Evolutionary conservation across 2,113 vertebrate genomes (phyloP).

Genomic region (Typhlomys cinereus): DNA sequence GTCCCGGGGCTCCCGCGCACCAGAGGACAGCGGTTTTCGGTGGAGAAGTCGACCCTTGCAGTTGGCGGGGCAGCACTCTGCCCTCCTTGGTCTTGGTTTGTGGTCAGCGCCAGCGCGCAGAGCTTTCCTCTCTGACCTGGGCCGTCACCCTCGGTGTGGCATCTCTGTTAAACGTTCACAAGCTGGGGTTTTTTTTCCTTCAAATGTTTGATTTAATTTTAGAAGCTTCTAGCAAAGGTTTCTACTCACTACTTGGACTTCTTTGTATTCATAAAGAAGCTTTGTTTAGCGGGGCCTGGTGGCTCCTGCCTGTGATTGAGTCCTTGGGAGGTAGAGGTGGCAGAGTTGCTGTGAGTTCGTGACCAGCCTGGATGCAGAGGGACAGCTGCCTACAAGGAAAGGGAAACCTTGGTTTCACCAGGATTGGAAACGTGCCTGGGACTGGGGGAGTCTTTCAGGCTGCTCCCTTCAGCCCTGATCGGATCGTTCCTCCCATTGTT

Average conservation of each 20-base stretch:
- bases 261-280: not conserved
- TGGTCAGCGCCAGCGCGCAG: not conserved
- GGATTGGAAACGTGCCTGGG: not conserved
- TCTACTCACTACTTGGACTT: not conserved
- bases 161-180: not conserved
- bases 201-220: not conserved
- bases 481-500: too few species aligned
- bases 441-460: not conserved
- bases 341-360: not conserved
- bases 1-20: not conserved
- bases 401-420: not conserved
- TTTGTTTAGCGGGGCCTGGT: not conserved
- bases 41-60: not conserved
- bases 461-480: too few species aligned
- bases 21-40: not conserved
- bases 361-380: not conserved
- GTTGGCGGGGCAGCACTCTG: too few species aligned
- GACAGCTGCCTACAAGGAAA: not conserved
- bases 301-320: not conserved
- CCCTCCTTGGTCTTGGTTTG: not conserved
- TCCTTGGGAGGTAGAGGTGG: not conserved
- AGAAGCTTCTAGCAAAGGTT: not conserved
- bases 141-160: not conserved
- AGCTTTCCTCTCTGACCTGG: not conserved
- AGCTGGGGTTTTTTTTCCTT: not conserved